These are phyloP conservation scores for Pampus argenteus DNA, from an alignment of 2,797 vertebrate species.

Conservation along the genomic window DNA sequence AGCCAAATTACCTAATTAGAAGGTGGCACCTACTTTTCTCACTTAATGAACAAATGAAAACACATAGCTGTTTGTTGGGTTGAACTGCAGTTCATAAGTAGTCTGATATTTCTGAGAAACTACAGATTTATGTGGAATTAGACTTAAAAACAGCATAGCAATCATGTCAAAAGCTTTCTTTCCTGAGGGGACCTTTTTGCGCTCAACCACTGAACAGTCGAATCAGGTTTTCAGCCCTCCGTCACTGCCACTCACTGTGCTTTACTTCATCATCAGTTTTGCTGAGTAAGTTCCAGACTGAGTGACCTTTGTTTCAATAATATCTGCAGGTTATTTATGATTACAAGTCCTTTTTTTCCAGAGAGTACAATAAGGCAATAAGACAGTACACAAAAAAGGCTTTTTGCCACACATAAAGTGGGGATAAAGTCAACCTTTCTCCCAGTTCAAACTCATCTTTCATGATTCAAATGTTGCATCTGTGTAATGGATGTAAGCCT, in stretches of 20 bases:
- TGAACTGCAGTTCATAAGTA: not conserved
- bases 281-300: slow-evolving; percentile 40
- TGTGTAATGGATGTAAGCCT: slow-evolving; percentile 40
- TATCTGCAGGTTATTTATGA: slow-evolving; percentile 51
- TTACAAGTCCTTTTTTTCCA: slow-evolving; percentile 3
- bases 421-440: slow-evolving; percentile 33
- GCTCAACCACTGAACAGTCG: slow-evolving; percentile 29
- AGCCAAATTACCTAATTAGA: no score
- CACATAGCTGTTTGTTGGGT: not conserved
- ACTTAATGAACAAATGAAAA: not conserved
- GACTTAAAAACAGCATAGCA: slow-evolving; percentile 6
- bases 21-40: no score
- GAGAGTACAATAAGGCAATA: not conserved
- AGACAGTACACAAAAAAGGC: not conserved
- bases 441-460: slow-evolving; percentile 30
- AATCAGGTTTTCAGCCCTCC: slow-evolving; percentile 17
- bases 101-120: not conserved
- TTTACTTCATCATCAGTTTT: slow-evolving; percentile 35
- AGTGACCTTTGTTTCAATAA: slow-evolving; percentile 58
- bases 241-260: slow-evolving; percentile 36
- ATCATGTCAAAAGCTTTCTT: slow-evolving; percentile 10
- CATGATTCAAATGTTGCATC: slow-evolving; percentile 45
- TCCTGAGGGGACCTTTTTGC: slow-evolving; percentile 5
- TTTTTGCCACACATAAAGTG: slow-evolving; percentile 9
- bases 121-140: not conserved